Evolutionary conservation across 2,113 vertebrate species (phyloP), one percentile per base, ranked within the genome.

Genomic region (Labeo catla): DNA sequence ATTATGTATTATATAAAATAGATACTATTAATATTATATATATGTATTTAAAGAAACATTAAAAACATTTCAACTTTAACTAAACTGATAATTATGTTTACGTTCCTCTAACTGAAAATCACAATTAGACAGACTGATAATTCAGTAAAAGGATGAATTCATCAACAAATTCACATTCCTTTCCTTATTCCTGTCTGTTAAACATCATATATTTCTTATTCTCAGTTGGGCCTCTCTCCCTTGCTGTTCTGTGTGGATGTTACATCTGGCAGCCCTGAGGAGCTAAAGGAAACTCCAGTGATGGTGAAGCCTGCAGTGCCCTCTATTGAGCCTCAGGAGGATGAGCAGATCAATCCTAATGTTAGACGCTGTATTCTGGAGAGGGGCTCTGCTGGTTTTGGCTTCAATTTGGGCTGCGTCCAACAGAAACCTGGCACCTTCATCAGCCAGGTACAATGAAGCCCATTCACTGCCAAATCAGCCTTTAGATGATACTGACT

Each of bases 191-290:
- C 10, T 9, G 23, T 54, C 9, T 19, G 39, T 65, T 47, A 63
- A 47, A 80, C 1, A 1, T 63, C 10, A 21, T 49, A 36, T n/a
- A 23, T 49, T 2, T 4, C 15, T 66, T 76, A 66, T 82, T 45
- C 49, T 84, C 91, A 99, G 98, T 89, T 99, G 0, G 96, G 96
- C 45, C 90, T 99, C 21, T 97, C 96, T 19, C 97, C 97, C 0
- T 93, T 97, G 81, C 93, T 97, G 34, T 99, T 97, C 90, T 91
- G 93, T 82, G 95, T 96, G 61, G 92, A 95, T 6, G 43, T 28
- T 10, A 21, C 54, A 21, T 76, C 90, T 52, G 49, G 23, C 0
- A 86, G 91, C 43, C 87, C 80, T 21, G 79, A 84, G 23, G 76
- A 92, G 39, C 85, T 54, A 39, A 87, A 34, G 43, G 28, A 73